Percentiles rank a stretch among this genome's conserved stretches.
Evolutionary conservation across 2,113 vertebrate genomes (phyloP).

Genomic region (Perognathus longimembris): DNA sequence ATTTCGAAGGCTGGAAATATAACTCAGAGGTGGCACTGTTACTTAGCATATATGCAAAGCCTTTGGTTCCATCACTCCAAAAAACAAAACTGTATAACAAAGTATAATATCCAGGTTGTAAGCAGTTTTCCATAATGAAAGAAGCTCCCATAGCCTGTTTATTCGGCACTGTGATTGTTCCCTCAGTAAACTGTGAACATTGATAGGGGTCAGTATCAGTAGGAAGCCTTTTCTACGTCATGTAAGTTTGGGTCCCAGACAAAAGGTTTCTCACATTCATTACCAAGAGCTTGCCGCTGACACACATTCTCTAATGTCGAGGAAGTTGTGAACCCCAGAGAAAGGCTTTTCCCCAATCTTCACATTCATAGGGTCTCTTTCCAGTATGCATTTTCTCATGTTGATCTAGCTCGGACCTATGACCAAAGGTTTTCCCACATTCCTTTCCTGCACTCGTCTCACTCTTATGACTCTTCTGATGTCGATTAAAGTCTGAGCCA

Average conservation of each 20-base stretch:
- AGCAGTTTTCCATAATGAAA: background rate
- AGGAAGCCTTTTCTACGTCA: constrained; percentile 45
- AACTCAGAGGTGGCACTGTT: background rate
- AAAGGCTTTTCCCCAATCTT: constrained; percentile 13
- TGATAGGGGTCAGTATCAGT: background rate
- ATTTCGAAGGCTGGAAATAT: background rate
- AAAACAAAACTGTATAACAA: background rate
- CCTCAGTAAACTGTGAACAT: constrained; percentile 7
- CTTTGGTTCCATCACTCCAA: background rate
- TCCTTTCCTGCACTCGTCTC: background rate
- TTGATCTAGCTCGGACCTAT: background rate
- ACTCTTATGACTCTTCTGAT: background rate
- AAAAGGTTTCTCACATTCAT: background rate
- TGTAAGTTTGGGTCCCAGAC: background rate
- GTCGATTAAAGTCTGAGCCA: background rate
- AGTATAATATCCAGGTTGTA: background rate
- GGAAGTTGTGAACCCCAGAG: constrained; percentile 62
- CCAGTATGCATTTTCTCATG: background rate
- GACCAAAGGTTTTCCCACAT: background rate
- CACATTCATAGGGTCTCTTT: background rate
- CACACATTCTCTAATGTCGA: constrained; percentile 63
- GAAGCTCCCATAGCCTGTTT: background rate
- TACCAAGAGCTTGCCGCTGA: background rate
- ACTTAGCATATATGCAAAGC: background rate
- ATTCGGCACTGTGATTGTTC: background rate